Base-by-base conservation (phyloP, 1,140 invertebrate genomes). In the Goniozus legneri region DNA sequence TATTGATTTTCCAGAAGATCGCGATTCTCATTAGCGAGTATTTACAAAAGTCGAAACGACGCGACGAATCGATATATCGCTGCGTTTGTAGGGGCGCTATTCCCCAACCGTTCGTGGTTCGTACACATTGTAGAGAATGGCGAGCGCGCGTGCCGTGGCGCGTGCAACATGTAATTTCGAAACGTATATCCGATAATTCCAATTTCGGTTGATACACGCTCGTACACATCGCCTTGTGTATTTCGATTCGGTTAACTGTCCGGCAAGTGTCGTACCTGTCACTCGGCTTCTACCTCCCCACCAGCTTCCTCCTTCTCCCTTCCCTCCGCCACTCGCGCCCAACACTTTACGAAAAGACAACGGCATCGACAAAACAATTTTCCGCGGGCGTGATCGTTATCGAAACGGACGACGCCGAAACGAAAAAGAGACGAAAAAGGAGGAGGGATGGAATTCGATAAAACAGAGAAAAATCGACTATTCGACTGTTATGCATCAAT, bases 331-430 rank as follows among this genome's bases (percentile, higher is more conserved):
- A n/a, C n/a, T n/a, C n/a, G n/a, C n/a, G n/a, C 52, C 52, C 56
- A 44, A 59, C 57, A 58, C 56, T 59, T 57, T 51, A 55, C 44
- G 41, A 32, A 35, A 33, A 54, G 50, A 47, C 51, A 41, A 58
- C 38, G 35, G 47, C 58, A 60, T 60, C 56, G 57, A 60, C 57
- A 60, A 58, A 60, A 60, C 56, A 60, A 60, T 60, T 60, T 60
- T 44, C 56, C 51, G 43, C 45, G 37, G 55, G 52, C 52, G 48
- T 48, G 52, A 37, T 34, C 24, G 30, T 47, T 44, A 54, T 52
- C 41, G 14, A 21, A 40, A 37, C 47, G 21, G 16, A 33, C n/a
- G 36, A 20, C 18, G 13, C 40, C 22, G 33, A 41, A 45, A 57
- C 44, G 45, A 33, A 12, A 18, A 16, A 27, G 24, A 12, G 24